Evolutionary conservation across 2,888 invertebrate genomes (phyloP), one percentile per base, ranked within the genome.

Genomic region (Cyaniris semiargus): DNA sequence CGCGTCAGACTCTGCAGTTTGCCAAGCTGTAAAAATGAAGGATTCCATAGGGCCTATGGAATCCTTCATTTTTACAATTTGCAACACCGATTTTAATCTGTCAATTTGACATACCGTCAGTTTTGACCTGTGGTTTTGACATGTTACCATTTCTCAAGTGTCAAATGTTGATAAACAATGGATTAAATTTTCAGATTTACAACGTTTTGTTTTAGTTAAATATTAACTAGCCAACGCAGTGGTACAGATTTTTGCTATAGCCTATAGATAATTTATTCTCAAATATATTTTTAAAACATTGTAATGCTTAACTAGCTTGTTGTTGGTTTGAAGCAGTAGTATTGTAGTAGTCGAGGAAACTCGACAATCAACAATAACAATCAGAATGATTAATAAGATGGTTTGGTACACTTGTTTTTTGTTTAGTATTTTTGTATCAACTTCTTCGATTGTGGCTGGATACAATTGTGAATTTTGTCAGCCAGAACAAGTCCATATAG

Each of bases 401-500:
- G 1, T 74, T 15, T 53, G 27, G 48, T 27, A 74, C 21, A 48
- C 18, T 15, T 74, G n/a, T 53, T 3, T 74, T 13, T 23, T 48
- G 48, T 44, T 72, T 21, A 23, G 23, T 13, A 27, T 74, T 53
- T 15, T 48, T 27, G 15, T 74, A 53, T 7, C 23, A 1, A 74
- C 6, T 53, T 23, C 48, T 53, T 74, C 53, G 53, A 15, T 15
- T 48, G 23, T 53, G 15, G 74, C 74, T 27, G 83, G 84, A 76
- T 87, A 88, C 75, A 85, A 86, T 75, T 89, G 86, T 80, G 80
- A 79, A 21, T 91, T 89, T 82, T 95, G 94, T 84, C 96, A 96
- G 86, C 96, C 96, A 0, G 96, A 96, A 86, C 96, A 96, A 87
- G 89, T 96, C 3, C 96, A 96, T 84, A 90, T 96, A 79, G 88